Evolutionary conservation across 2,113 vertebrate species (phyloP).

Genomic region (Nothoprocta pentlandii): DNA sequence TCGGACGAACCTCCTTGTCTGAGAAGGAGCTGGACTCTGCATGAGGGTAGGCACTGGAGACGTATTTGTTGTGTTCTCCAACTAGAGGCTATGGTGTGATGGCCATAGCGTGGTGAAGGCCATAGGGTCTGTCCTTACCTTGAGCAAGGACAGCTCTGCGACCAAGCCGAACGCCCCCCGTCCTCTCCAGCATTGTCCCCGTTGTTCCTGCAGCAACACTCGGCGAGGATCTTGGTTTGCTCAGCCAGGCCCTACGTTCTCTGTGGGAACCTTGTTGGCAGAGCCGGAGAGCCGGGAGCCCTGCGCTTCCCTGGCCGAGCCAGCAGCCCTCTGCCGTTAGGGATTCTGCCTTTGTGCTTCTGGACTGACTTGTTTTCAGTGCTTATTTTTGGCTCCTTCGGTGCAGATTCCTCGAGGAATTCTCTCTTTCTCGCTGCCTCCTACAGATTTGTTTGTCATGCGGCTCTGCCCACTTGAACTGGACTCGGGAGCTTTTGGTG

Average conservation of each 20-base stretch:
- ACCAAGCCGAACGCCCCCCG: not conserved
- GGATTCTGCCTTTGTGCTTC: conserved; percentile 21
- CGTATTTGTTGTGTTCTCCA: not conserved
- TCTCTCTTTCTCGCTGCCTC: conserved; percentile 49
- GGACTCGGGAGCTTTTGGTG: fast-evolving
- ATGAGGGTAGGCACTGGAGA: not conserved
- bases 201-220: too few relatives aligned
- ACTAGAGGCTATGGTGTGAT: not conserved
- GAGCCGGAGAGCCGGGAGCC: fast-evolving
- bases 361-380: conserved; percentile 12
- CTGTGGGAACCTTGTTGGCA: not conserved
- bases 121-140: not conserved
- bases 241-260: not conserved
- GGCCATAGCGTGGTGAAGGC: not conserved
- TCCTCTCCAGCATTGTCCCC: not conserved
- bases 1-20: not conserved
- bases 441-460: conserved; percentile 33
- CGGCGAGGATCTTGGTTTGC: not conserved
- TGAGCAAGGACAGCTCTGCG: not conserved
- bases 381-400: conserved; percentile 53
- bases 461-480: not conserved
- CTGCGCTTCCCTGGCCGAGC: not conserved
- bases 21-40: not conserved
- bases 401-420: conserved; percentile 40
- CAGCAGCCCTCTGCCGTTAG: conserved; percentile 6